Base-by-base conservation (phyloP, 2,797 vertebrate genomes). In the Kryptopterus vitreolus region DNA sequence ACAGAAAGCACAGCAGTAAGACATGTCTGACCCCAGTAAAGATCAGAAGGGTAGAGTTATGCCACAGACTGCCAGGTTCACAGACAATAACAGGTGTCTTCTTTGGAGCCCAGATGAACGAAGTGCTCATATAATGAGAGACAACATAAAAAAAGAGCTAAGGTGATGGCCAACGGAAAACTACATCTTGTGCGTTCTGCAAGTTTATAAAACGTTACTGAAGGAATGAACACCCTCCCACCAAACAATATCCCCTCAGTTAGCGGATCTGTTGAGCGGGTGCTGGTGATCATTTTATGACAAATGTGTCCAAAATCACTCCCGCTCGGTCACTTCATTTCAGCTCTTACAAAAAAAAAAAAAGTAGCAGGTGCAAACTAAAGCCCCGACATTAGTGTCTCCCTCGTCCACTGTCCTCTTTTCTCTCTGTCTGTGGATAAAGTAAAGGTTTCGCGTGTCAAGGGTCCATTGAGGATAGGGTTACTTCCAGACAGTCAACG, bases 391-490 rank as follows among this genome's bases (percentile, higher is more conserved):
- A 73, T 48, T 70, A 81, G 57, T 74, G 79, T 83, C 73, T 80
- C 9, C 52, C 22, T 69, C 10, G 5, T 33, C 76, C 31, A 29
- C 55, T 81, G n/a, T 72, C 31, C 26, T 20, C 53, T 66, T 74
- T 69, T 73, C 75, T 79, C 83, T 81, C 85, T 82, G 83, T 79
- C 79, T 85, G 87, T 86, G n/a, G 74, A 73, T 77, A 69, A 78
- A 83, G 87, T 85, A 82, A 79, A 57, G 79, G 89, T 92, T 90
- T 93, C 86, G 90, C 90, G 85, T 94, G 93, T 93, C 92, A 89
- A 80, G 85, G 85, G 76, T 89, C 84, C 92, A 93, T 92, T 94
- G 91, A 94, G 93, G 93, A 93, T 94, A 91, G 38, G 80, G 92
- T 94, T 93, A 92, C 93, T 94, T 91, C 92, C 91, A 93, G 91